Evolutionary conservation across 1,140 invertebrate genomes (phyloP).

Genomic region (Luehdorfia chinensis): DNA sequence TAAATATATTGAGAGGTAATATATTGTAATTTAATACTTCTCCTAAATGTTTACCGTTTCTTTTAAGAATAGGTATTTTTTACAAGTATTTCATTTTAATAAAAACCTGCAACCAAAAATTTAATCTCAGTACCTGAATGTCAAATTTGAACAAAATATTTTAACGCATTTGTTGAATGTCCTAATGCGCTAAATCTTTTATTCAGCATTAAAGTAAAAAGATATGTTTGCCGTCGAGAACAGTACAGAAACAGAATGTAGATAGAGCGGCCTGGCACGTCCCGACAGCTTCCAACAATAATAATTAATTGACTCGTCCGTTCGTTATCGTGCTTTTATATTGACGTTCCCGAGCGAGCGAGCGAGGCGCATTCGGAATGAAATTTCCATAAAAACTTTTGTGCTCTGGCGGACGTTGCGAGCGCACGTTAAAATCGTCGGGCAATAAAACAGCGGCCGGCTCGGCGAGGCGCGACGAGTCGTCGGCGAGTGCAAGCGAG

Average conservation of each 20-base stretch:
- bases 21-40: too few species aligned
- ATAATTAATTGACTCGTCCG: constrained; percentile 77
- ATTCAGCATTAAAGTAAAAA: constrained; percentile 15
- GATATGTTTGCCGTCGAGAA: constrained; percentile 31
- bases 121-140: too few species aligned
- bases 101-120: too few species aligned
- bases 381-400: constrained; percentile 77
- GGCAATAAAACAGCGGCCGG: constrained; percentile 75
- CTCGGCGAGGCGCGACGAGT: constrained; percentile 69
- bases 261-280: constrained; percentile 58
- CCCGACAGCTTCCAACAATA: constrained; percentile 74
- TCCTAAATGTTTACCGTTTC: too few species aligned
- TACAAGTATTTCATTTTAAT: too few species aligned
- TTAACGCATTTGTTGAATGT: too few species aligned
- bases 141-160: too few species aligned
- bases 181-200: constrained; percentile 9
- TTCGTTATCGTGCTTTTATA: constrained; percentile 77
- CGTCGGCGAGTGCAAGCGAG: constrained; percentile 54
- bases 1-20: too few species aligned
- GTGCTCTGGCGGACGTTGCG: constrained; percentile 74
- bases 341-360: constrained; percentile 73
- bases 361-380: constrained; percentile 72
- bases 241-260: constrained; percentile 50
- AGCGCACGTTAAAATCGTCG: constrained; percentile 76
- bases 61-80: too few species aligned